Evolutionary conservation across 2,888 invertebrate genomes (phyloP), one percentile per base, ranked within the genome.

Genomic region (Epinotia bilunana): DNA sequence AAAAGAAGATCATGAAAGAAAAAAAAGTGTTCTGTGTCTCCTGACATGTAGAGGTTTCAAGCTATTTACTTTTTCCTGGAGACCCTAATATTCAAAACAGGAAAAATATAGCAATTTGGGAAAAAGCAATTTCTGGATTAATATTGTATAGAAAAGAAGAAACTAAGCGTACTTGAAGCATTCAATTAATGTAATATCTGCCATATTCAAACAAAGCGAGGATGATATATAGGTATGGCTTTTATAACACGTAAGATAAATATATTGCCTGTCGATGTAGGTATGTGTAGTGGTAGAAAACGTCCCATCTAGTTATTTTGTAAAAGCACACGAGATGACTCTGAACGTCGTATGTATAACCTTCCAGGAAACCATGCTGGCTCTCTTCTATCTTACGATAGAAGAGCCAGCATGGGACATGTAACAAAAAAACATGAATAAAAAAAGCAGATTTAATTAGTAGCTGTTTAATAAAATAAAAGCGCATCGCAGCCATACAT

Each of bases 401-500:
- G 16, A 16, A 49, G 16, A 16, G 16, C 16, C 49, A n/a, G 16
- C 33, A 33, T 16, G n/a, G 16, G 28, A 33, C n/a, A 6, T 20
- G 28, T 28, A 7, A 28, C 7, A 69, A 28, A 69, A 60, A 69
- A 28, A 20, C 49, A 23, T 57, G 73, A 65, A 73, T 58, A 71
- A 65, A 73, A 76, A 76, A 73, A 61, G 65, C 16, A 23, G 43
- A 61, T 60, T 61, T 75, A 75, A 76, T 76, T 74, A 65, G 70
- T 55, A 57, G 49, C 57, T 60, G 70, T 69, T 67, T 68, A 74
- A 71, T 76, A 72, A 74, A 78, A 77, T 76, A 72, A 74, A 78
- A 77, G 76, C 69, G 72, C 64, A 74, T 72, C 63, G 57, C 72
- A 62, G 79, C 76, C 74, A 79, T 80, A 80, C 80, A 81, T 82